These are phyloP conservation scores for Argyrosomus regius DNA, from an alignment of 2,797 vertebrate genomes.

Conservation along the genomic window DNA sequence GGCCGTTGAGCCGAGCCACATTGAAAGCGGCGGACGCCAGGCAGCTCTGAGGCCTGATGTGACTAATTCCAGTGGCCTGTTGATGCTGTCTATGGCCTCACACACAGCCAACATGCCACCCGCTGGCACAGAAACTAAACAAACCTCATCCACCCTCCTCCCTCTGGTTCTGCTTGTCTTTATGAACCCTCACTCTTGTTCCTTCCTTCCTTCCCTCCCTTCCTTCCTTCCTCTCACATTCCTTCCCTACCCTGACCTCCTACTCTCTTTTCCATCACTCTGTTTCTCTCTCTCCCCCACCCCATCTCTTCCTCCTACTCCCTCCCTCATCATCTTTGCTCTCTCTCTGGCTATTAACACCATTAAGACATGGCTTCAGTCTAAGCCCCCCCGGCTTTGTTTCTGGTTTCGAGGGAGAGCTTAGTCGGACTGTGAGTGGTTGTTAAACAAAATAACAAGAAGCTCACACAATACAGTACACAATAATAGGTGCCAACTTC, in stretches of 20 bases:
- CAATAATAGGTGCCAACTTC: constrained; percentile 57
- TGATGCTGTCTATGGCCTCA: constrained; percentile 62
- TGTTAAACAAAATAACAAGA: constrained; percentile 61
- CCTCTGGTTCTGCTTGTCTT: constrained; percentile 41
- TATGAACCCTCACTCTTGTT: constrained; percentile 46
- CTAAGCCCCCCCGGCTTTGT: constrained; percentile 69
- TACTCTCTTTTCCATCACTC: constrained; percentile 42
- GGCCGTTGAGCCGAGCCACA: constrained; percentile 9
- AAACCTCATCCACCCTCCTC: constrained; percentile 49
- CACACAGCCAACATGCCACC: constrained; percentile 59
- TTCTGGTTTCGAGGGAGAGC: constrained; percentile 67
- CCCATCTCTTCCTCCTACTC: constrained; percentile 19
- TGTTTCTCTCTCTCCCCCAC: neutral
- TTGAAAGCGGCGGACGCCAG: constrained; percentile 18
- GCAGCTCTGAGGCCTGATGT: constrained; percentile 44
- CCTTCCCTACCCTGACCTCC: constrained; percentile 53
- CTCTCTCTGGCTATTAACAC: constrained; percentile 59
- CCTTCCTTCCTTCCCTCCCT: constrained; percentile 44
- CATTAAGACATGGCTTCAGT: constrained; percentile 70
- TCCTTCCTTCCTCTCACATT: constrained; percentile 46
- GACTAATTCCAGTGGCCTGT: constrained; percentile 57
- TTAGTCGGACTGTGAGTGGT: constrained; percentile 64
- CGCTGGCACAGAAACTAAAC: constrained; percentile 66
- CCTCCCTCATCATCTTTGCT: constrained; percentile 12
- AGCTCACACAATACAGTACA: constrained; percentile 57